phyloP scores from a whole-genome alignment of 2,797 vertebrate species.

The Semaprochilodus insignis region DNA sequence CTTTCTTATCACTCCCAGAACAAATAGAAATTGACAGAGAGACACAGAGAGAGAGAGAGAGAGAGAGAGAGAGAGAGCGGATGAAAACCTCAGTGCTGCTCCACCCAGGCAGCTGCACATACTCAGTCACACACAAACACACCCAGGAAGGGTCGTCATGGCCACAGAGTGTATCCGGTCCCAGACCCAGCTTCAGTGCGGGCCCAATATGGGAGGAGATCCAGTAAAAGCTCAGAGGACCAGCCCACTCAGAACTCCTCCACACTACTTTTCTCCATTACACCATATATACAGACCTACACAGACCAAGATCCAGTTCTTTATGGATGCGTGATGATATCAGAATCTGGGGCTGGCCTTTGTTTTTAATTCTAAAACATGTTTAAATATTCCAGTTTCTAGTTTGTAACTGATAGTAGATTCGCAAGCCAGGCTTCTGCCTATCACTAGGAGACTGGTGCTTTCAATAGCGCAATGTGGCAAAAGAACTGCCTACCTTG shows the following conservation, averaged over 20 bases:
- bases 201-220: slow-evolving; percentile 18
- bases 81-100: slow-evolving; percentile 46
- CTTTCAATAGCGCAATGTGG: no score
- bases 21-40: slow-evolving; percentile 50
- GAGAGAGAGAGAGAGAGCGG: slow-evolving; percentile 13
- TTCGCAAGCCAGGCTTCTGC: no score
- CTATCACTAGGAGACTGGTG: no score
- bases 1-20: slow-evolving; percentile 40
- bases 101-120: slow-evolving; percentile 71
- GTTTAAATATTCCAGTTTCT: no score
- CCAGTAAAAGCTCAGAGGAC: slow-evolving; percentile 7
- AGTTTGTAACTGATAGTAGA: no score
- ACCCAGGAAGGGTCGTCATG: slow-evolving; percentile 43
- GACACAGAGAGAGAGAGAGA: slow-evolving; percentile 48
- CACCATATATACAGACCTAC: background rate
- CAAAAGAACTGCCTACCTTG: no score
- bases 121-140: slow-evolving; percentile 52
- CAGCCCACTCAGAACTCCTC: background rate
- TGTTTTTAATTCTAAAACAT: no score
- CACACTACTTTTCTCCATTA: background rate
- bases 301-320: background rate
- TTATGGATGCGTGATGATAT: background rate
- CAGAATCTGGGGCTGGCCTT: background rate
- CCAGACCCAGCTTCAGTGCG: background rate
- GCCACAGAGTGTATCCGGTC: slow-evolving; percentile 22